Evolutionary conservation across 2,888 invertebrate species (phyloP).

Genomic region (Drosophila paranaensis): DNA sequence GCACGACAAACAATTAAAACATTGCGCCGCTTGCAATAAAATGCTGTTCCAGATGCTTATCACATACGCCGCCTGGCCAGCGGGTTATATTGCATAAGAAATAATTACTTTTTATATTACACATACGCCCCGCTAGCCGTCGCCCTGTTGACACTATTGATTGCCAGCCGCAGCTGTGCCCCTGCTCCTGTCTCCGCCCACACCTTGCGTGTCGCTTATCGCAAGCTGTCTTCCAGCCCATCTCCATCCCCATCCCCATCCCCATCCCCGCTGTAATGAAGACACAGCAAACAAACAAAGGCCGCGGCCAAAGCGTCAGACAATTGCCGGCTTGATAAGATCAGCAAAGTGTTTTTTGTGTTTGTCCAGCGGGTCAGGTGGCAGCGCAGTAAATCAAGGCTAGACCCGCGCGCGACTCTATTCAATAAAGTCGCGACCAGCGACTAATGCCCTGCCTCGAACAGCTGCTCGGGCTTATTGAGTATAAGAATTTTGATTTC

Average conservation of each 20-base stretch:
- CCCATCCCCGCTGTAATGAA: slow-evolving; percentile 54
- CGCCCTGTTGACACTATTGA: slow-evolving; percentile 70
- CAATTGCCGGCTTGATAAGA: slow-evolving; percentile 73
- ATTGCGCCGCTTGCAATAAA: slow-evolving; percentile 75
- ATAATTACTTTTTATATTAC: slow-evolving; percentile 80
- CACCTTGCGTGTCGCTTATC: slow-evolving; percentile 76
- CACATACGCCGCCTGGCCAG: slow-evolving; percentile 38
- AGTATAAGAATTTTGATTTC: background rate
- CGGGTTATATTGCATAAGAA: slow-evolving; percentile 73
- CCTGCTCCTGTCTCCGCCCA: slow-evolving; percentile 5
- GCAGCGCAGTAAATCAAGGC: slow-evolving; percentile 51
- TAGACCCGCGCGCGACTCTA: slow-evolving; percentile 50
- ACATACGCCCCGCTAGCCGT: slow-evolving; percentile 66
- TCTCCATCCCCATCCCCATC: background rate
- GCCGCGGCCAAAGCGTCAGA: slow-evolving; percentile 69
- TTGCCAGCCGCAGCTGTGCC: slow-evolving; percentile 40
- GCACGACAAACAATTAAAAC: slow-evolving; percentile 78
- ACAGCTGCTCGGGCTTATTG: slow-evolving; percentile 1
- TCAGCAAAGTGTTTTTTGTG: slow-evolving; percentile 55
- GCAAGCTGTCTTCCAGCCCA: slow-evolving; percentile 10
- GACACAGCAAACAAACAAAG: slow-evolving; percentile 66
- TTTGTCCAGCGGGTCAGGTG: slow-evolving; percentile 36
- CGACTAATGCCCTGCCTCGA: background rate
- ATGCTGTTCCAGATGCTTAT: slow-evolving; percentile 78
- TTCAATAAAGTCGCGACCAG: slow-evolving; percentile 56